phyloP scores from a whole-genome alignment of 2,797 vertebrate species.

The Margarornis squamiger region DNA sequence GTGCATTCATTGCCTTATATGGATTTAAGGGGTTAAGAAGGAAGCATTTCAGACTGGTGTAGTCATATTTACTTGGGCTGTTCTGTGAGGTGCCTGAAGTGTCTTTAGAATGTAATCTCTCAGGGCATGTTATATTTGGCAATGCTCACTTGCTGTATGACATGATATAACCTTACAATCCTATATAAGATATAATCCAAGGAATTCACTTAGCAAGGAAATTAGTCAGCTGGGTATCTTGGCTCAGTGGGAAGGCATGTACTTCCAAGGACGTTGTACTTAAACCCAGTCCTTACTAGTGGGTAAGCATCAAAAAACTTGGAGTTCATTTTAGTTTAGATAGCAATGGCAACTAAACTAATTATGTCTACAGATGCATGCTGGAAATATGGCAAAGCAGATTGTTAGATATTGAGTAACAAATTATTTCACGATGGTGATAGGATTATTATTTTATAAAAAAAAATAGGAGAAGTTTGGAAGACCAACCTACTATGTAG shows the following conservation, averaged over 20 bases:
- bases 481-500: background rate
- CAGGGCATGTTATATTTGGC: background rate
- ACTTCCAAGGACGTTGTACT: background rate
- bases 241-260: background rate
- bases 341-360: background rate
- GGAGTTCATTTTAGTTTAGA: background rate
- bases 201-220: background rate
- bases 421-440: background rate
- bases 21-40: background rate
- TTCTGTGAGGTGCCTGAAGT: background rate
- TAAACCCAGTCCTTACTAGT: background rate
- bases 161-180: background rate
- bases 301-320: background rate
- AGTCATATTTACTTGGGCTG: background rate
- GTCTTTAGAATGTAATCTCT: background rate
- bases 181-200: background rate
- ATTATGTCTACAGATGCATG: background rate
- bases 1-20: background rate
- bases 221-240: background rate
- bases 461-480: background rate
- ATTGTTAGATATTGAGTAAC: background rate
- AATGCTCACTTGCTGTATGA: background rate
- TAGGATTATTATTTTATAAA: background rate
- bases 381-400: background rate
- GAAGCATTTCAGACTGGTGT: background rate